Evolutionary conservation across 2,888 invertebrate species (phyloP), one percentile per base, ranked within the genome.

Genomic region (Petrolisthes manimaculis): DNA sequence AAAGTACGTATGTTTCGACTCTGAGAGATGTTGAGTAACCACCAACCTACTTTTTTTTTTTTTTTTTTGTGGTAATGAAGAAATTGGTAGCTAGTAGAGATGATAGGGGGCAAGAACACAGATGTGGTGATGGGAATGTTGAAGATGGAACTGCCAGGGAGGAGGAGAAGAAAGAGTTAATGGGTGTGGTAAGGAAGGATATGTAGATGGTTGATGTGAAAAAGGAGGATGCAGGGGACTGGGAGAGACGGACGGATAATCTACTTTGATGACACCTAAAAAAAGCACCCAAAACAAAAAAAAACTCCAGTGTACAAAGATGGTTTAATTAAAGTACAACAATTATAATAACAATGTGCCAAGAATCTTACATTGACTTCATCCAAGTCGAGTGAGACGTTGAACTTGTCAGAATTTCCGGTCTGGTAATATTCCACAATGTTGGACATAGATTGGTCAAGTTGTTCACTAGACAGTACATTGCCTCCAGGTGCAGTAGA

Each of bases 391-490:
- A 21, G 67, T 3, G n/a, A 5, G 5, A 37, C n/a, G 78, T 4
- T 53, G 14, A 78, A 5, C 18, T 37, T 21, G 12, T 8, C 75
- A 61, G 56, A 21, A 2, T 6, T 54, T 4, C n/a, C 83, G n/a
- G 37, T 51, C 83, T 89, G 89, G 86, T 83, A 89, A 8, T 37
- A 24, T 56, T 83, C 77, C 14, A 86, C 83, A 8, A 74, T n/a
- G 0, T 8, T 74, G 14, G 78, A 18, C 24, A 56, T 9, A 37
- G 21, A 12, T 4, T 18, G 5, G 37, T 55, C 0, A 67, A 89
- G 71, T 5, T 79, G 56, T 3, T 89, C 83, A 18, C 77, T 79
- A 6, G 24, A 8, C 14, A 88, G 51, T 12, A 77, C 61, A 9
- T 61, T 21, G 6, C 82, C 86, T 1, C 37, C 80, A 2, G 9